phyloP scores from a whole-genome alignment of 2,113 vertebrate genomes.

The Urocolius indicus region DNA sequence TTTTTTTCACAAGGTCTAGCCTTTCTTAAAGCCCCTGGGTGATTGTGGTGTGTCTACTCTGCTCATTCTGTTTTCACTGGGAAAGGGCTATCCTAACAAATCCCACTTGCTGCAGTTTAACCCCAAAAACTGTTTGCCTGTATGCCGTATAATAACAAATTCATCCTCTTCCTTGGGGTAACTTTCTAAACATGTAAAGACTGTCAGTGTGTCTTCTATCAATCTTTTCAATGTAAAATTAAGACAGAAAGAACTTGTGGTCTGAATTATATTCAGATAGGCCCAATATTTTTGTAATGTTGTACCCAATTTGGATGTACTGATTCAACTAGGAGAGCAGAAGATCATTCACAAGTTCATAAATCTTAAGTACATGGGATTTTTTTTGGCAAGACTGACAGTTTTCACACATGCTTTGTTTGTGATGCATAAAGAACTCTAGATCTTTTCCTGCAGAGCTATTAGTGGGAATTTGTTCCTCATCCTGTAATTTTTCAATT shows the following conservation, averaged over 20 bases:
- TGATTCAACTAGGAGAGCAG: background rate
- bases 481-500: background rate
- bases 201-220: background rate
- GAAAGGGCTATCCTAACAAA: background rate
- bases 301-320: background rate
- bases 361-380: background rate
- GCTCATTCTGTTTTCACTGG: background rate
- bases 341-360: background rate
- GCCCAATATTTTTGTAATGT: background rate
- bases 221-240: background rate
- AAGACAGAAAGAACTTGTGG: background rate
- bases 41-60: background rate
- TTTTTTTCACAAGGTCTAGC: background rate
- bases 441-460: background rate
- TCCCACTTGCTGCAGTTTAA: background rate
- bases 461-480: background rate
- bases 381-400: background rate
- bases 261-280: background rate
- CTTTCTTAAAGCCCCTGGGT: background rate
- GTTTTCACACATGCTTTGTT: background rate
- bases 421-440: background rate
- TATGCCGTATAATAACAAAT: background rate
- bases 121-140: background rate
- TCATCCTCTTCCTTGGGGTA: background rate
- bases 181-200: background rate